phyloP scores from a whole-genome alignment of 2,113 vertebrate genomes.

The Lathamus discolor region DNA sequence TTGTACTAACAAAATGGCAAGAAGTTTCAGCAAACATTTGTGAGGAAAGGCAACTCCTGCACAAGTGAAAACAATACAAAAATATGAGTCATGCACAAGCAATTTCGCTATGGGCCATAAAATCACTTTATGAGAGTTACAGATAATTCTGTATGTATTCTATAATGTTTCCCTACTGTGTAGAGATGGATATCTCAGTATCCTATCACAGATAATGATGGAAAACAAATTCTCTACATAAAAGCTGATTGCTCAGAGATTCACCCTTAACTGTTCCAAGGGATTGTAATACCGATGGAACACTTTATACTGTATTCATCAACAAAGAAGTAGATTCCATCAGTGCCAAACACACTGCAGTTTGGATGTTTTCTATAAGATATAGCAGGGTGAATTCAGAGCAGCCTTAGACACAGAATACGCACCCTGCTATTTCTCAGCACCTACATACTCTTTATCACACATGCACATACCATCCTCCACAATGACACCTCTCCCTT shows the following conservation, averaged over 20 bases:
- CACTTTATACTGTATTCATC: neutral
- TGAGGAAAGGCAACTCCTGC: slow-evolving; percentile 51
- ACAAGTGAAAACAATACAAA: slow-evolving; percentile 59
- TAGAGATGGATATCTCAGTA: slow-evolving; percentile 63
- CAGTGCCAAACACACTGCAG: slow-evolving; percentile 32
- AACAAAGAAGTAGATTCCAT: slow-evolving; percentile 44
- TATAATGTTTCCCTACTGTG: slow-evolving; percentile 71
- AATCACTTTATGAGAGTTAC: slow-evolving; percentile 70
- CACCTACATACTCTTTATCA: neutral
- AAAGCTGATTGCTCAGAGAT: slow-evolving; percentile 67
- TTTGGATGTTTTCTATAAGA: neutral
- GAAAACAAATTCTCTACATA: slow-evolving; percentile 73
- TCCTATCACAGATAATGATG: slow-evolving; percentile 68
- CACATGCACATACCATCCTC: neutral
- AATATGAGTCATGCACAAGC: slow-evolving; percentile 69
- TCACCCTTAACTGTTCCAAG: slow-evolving; percentile 49
- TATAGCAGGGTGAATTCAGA: neutral
- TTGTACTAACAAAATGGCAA: slow-evolving; percentile 58
- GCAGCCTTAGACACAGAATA: slow-evolving; percentile 1
- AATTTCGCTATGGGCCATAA: slow-evolving; percentile 74
- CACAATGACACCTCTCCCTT: slow-evolving; percentile 10
- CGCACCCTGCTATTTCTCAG: slow-evolving; percentile 9
- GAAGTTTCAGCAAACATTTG: slow-evolving; percentile 67
- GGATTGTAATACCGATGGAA: slow-evolving; percentile 28
- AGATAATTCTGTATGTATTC: slow-evolving; percentile 69